Conservation (phyloP, 2,797 vertebrate genomes). For the Syndactyla subalaris region DNA sequence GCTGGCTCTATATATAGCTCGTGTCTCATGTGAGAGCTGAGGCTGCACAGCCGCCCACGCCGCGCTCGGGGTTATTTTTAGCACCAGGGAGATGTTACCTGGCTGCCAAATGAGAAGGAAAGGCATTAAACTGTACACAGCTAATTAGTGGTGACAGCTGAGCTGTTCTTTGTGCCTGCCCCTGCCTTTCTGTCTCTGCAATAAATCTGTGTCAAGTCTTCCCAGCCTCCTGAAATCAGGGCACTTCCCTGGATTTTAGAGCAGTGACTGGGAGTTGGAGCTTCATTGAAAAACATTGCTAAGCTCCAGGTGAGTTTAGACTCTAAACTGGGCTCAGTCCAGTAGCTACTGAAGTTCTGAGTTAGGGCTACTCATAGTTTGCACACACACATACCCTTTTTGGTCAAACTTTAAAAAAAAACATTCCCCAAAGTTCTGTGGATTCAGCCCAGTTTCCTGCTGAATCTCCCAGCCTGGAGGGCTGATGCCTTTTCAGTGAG, state of each 20-base stretch:
- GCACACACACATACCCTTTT: neutral
- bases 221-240: constrained; percentile 7
- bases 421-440: neutral
- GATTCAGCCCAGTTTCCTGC: neutral
- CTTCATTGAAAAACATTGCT: neutral
- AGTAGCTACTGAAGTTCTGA: neutral
- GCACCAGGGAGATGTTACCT: constrained; percentile 23
- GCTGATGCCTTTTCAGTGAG: neutral
- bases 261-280: neutral
- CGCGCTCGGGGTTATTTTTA: constrained; percentile 49
- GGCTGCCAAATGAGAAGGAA: neutral
- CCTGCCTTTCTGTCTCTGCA: neutral
- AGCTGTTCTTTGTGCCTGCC: neutral
- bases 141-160: constrained; percentile 32
- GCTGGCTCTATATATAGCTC: constrained; percentile 32
- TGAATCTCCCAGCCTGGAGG: neutral
- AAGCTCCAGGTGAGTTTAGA: neutral
- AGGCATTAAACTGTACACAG: neutral
- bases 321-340: neutral
- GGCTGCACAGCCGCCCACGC: neutral
- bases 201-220: constrained; percentile 20
- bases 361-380: neutral
- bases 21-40: neutral
- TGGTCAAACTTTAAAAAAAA: neutral
- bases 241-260: neutral